Evolutionary conservation across 2,113 vertebrate genomes (phyloP), one percentile per base, ranked within the genome.

Genomic region (Chroicocephalus ridibundus): DNA sequence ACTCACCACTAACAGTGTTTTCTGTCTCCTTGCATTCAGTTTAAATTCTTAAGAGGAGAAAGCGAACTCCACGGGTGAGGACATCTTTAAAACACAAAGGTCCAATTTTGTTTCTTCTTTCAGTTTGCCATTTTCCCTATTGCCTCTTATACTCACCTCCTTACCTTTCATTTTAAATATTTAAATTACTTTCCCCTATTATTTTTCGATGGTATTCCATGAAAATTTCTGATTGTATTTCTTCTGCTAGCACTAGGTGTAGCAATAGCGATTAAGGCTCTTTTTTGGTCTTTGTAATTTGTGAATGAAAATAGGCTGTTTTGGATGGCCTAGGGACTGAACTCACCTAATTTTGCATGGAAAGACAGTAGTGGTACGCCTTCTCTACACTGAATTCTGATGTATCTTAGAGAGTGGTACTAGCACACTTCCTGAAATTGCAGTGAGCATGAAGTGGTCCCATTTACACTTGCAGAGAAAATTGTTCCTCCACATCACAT

Each of bases 181-280:
- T 47, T 71, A 15, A 31, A 36, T 76, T 78, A 26, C 11, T 52
- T 69, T 13, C 6, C 7, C 3, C 2, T 54, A 24, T 20, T 76
- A 47, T 38, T 78, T 88, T 49, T 54, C 52, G 16, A 22, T 4
- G 5, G 1, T 17, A 68, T n/a, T 83, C 15, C 10, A 15, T 54
- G 25, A 29, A 57, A 70, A 36, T 24, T 44, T 86, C 36, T 54
- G 7, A 44, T 62, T 49, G 2, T 31, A 15, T 79, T 83, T 81
- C 10, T 75, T 89, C 38, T 68, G 2, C 6, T 66, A 21, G 4
- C 5, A n/a, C 4, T 29, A 6, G 4, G 1, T 79, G 3, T 27
- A 34, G 10, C 10, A 81, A 29, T 34, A 86, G 2, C 5, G 2
- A 36, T 34, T 38, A n/a, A 54, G 21, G 3, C 0, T 25, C 1